A percentile compares a stretch with the other conserved stretches of the same genome.
phyloP scores from a whole-genome alignment of 2,888 invertebrate species.

The Hypomecis atomaria region DNA sequence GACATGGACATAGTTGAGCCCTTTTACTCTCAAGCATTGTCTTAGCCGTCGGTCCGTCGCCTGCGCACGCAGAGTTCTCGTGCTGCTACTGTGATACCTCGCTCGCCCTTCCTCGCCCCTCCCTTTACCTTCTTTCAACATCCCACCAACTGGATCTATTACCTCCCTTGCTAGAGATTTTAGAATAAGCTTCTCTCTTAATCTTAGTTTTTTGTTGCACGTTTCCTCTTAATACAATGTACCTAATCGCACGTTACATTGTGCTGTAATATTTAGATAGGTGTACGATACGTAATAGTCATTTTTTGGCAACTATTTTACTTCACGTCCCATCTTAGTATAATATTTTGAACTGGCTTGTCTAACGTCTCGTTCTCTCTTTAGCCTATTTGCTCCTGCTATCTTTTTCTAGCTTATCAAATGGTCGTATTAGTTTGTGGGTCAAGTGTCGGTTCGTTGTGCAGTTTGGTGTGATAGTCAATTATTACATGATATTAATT shows the following conservation, averaged over 20 bases:
- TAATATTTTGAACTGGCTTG: not conserved
- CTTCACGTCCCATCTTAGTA: not conserved
- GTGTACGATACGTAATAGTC: not conserved
- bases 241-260: not conserved
- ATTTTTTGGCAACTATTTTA: constrained; percentile 15
- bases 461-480: constrained; percentile 73
- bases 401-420: constrained; percentile 27
- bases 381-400: not conserved
- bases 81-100: constrained; percentile 69
- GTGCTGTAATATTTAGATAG: not conserved
- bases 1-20: not conserved
- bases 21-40: not conserved
- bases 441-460: constrained; percentile 45
- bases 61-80: constrained; percentile 40
- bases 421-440: constrained; percentile 39
- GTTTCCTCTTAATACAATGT: not conserved
- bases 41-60: constrained; percentile 1
- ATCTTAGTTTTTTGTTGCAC: not conserved
- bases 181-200: not conserved
- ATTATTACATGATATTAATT: constrained; percentile 76
- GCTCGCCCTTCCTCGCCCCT: constrained; percentile 44
- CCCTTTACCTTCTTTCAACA: constrained; percentile 15
- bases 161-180: not conserved
- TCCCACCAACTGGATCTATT: not conserved
- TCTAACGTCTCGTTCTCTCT: constrained; percentile 1